Conservation (phyloP, 2,113 vertebrate genomes). For the Blennius ocellaris region DNA sequence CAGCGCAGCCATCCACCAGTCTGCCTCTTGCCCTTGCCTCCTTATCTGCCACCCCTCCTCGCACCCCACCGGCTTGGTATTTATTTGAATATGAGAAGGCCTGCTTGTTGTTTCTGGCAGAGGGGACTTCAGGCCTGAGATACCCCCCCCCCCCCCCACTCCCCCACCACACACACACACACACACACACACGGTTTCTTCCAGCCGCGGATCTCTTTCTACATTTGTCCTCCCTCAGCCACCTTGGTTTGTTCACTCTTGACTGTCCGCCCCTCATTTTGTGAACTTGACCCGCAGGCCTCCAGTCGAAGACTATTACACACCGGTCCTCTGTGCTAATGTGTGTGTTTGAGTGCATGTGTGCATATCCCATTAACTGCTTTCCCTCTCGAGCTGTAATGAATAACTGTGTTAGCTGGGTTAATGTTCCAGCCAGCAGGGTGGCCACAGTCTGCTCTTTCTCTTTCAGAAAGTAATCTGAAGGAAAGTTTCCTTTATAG, state of each 20-base stretch:
- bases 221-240: slow-evolving; percentile 57
- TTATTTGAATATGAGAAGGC: slow-evolving; percentile 84
- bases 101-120: slow-evolving; percentile 83
- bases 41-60: slow-evolving; percentile 64
- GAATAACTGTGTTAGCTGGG: slow-evolving; percentile 35
- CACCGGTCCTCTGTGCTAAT: slow-evolving; percentile 30
- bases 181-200: slow-evolving; percentile 12
- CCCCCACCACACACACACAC: not conserved
- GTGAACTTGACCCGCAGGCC: slow-evolving; percentile 69
- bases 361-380: slow-evolving; percentile 44
- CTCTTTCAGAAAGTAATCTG: slow-evolving; percentile 45
- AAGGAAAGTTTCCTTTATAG: slow-evolving; percentile 56
- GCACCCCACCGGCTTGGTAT: slow-evolving; percentile 70
- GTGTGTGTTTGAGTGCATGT: slow-evolving; percentile 38
- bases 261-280: slow-evolving; percentile 52
- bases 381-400: slow-evolving; percentile 34
- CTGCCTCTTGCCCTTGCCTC: slow-evolving; percentile 52
- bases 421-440: slow-evolving; percentile 21
- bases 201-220: slow-evolving; percentile 30
- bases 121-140: slow-evolving; percentile 51
- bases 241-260: slow-evolving; percentile 47
- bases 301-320: slow-evolving; percentile 38
- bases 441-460: slow-evolving; percentile 29
- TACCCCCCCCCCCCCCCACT: slow-evolving; percentile 34
- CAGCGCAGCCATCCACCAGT: slow-evolving; percentile 54